Conservation (phyloP, 2,797 vertebrate genomes). For the Sparus aurata region DNA sequence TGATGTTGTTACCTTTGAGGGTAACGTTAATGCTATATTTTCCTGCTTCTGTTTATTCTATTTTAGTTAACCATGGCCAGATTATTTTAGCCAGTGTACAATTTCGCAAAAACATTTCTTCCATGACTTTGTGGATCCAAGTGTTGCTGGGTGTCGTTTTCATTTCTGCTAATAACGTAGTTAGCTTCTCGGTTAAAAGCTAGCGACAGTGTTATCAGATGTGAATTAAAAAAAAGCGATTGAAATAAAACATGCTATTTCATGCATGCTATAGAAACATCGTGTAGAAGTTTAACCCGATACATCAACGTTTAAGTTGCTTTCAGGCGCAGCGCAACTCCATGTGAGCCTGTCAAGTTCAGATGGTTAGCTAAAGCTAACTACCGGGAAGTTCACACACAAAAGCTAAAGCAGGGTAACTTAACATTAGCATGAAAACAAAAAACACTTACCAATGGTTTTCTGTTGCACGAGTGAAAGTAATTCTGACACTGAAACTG, state of each 20-base stretch:
- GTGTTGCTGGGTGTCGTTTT: not conserved
- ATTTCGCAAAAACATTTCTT: too few species aligned
- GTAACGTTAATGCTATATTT: not conserved
- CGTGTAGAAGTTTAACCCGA: not conserved
- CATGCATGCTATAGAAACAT: too few species aligned
- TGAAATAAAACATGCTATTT: not conserved
- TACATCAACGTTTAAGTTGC: not conserved
- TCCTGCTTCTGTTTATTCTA: not conserved
- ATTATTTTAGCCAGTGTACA: not conserved
- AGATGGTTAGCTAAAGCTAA: not conserved
- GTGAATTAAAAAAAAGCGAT: not conserved
- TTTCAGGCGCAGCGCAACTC: not conserved
- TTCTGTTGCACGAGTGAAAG: too few species aligned
- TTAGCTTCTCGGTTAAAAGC: not conserved
- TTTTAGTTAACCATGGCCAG: too few species aligned
- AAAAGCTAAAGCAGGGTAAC: rapidly evolving
- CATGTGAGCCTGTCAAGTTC: too few species aligned
- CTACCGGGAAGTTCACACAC: too few species aligned
- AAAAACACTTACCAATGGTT: slow-evolving; percentile 35
- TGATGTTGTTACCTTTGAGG: not conserved
- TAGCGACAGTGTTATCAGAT: not conserved
- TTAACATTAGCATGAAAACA: not conserved
- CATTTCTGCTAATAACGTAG: not conserved
- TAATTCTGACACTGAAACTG: not conserved
- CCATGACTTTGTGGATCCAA: too few species aligned